A percentile compares a stretch with the other conserved stretches of the same genome.
phyloP scores from a whole-genome alignment of 2,113 vertebrate species.

The Chunga burmeisteri region DNA sequence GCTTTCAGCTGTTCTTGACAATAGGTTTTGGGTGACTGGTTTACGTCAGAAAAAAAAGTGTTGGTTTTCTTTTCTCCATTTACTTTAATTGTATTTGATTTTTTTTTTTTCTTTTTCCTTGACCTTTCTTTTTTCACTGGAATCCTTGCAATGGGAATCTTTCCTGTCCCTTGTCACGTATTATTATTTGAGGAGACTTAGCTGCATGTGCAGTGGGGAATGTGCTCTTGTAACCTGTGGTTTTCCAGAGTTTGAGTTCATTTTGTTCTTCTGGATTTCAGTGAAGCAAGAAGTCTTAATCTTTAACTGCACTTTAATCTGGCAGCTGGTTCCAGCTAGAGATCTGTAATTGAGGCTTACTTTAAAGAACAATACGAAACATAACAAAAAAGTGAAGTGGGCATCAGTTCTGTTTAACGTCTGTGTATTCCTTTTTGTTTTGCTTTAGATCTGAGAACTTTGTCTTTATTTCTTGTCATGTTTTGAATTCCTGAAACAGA shows the following conservation, averaged over 20 bases:
- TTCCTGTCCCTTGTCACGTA: neutral
- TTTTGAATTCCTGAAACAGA: neutral
- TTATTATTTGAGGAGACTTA: neutral
- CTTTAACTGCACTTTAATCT: neutral
- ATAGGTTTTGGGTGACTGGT: neutral
- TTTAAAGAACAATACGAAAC: neutral
- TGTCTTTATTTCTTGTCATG: neutral
- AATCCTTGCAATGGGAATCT: neutral
- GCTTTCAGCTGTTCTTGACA: neutral
- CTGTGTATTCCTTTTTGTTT: neutral
- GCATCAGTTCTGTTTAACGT: neutral
- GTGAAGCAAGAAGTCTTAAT: neutral
- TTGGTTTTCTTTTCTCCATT: accelerated
- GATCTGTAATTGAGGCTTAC: neutral
- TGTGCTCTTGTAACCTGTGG: neutral
- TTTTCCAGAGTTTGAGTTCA: neutral
- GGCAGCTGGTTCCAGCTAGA: neutral
- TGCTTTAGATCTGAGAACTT: neutral
- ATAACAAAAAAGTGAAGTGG: neutral
- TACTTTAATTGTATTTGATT: neutral
- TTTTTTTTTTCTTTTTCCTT: neutral
- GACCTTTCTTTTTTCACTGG: neutral
- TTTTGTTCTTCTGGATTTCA: neutral
- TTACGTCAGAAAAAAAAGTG: neutral
- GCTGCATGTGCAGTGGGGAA: neutral